phyloP scores from a whole-genome alignment of 2,888 invertebrate species.

The Lydus trimaculatus region DNA sequence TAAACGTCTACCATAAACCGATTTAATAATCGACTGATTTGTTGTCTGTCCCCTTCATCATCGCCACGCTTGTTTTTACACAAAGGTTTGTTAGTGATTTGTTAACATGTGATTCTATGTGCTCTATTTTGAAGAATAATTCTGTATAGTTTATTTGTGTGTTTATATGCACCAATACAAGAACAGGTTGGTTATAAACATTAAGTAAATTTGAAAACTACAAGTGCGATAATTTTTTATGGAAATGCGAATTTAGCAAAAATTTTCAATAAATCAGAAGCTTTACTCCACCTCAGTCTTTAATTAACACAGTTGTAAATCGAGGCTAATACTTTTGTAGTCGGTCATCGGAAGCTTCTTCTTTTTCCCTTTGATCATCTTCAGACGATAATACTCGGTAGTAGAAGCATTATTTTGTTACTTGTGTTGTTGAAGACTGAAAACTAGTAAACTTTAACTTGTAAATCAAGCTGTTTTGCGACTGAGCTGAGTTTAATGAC shows the following conservation, averaged over 20 bases:
- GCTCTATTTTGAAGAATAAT: conserved; percentile 26
- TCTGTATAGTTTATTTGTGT: background rate
- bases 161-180: background rate
- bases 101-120: conserved; percentile 46
- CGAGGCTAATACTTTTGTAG: too few species aligned
- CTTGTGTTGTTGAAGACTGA: too few species aligned
- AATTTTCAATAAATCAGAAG: too few species aligned
- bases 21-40: conserved; percentile 56
- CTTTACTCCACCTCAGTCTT: too few species aligned
- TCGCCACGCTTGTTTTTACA: conserved; percentile 52
- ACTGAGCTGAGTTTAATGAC: too few species aligned
- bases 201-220: background rate
- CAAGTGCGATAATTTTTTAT: background rate
- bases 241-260: background rate
- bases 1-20: conserved; percentile 49
- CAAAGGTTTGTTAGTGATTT: conserved; percentile 54
- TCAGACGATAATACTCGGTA: too few species aligned
- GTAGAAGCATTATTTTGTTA: too few species aligned
- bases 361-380: too few species aligned
- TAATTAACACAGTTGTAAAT: too few species aligned
- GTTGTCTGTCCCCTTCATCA: conserved; percentile 54
- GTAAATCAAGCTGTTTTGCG: too few species aligned
- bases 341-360: too few species aligned
- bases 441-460: too few species aligned
- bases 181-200: background rate